Base-by-base conservation (phyloP, 64 coral and sea anemone genomes). In the Actinia tenebrosa region DNA sequence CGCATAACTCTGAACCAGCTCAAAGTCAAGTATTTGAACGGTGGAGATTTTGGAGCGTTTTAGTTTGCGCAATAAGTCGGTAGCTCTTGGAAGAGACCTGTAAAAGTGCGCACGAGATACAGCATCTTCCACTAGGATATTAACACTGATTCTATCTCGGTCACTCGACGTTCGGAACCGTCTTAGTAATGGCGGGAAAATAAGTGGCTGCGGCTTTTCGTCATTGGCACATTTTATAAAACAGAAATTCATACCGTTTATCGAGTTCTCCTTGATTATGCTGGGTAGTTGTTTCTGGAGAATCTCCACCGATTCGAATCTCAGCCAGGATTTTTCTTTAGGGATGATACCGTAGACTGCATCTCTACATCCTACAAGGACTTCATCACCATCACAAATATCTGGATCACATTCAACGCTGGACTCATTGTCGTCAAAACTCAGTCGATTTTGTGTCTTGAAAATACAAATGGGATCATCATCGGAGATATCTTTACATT, bases 101-200 rank as follows among this genome's bases (percentile, higher is more conserved):
- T 97, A 97, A 72, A 97, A 97, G 44, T 97, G 94, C 1, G 91
- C 63, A 16, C 94, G 87, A 26, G 94, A 97, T 50, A 97, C 82
- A 7, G 94, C 89, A 64, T 97, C 94, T 80, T 97, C 94, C 8
- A 97, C 59, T 18, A 97, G 62, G 82, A 97, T 93, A 64, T 97
- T 97, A 4, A 97, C 83, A 47, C 86, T 95, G 16, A 95, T 95
- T 83, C 20, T 16, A 61, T 69, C 56, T 58, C 56, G 20, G 9
- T 7, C 72, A 5, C n/a, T 60, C 18, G 69, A 53, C 4, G 11
- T 62, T 61, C 16, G 71, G 44, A 9, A 47, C 20, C 42, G 64
- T 91, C 93, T 93, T 50, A 97, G 50, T 60, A 97, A 61, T 72
- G 94, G 94, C 10, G 94, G 91, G 61, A 97, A 97, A 86, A 97